phyloP scores from a whole-genome alignment of 2,797 vertebrate genomes.

The Loriculus beryllinus region DNA sequence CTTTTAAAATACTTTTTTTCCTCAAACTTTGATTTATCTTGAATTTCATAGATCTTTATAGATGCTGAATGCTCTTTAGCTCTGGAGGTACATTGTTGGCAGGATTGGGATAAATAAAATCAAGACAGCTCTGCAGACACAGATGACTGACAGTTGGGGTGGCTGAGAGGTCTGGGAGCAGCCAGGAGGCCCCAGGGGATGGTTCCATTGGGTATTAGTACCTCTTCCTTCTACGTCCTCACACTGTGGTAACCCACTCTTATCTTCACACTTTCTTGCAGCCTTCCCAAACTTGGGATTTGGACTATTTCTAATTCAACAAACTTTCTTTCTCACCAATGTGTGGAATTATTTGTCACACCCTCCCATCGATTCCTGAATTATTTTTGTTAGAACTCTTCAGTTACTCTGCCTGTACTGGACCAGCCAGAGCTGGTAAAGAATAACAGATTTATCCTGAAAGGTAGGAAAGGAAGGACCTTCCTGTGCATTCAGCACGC shows the following conservation, averaged over 20 bases:
- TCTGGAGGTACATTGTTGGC: background rate
- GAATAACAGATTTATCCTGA: background rate
- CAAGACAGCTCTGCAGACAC: background rate
- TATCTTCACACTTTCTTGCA: background rate
- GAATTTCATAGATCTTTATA: background rate
- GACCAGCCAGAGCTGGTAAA: background rate
- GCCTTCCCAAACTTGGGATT: background rate
- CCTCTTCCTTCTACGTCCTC: background rate
- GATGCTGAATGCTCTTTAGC: background rate
- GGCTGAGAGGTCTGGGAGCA: background rate
- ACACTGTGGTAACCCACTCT: accelerated
- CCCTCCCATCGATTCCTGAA: background rate
- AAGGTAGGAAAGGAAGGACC: background rate
- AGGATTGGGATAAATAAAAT: background rate
- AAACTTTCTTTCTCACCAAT: background rate
- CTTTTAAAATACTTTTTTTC: background rate
- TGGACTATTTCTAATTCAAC: background rate
- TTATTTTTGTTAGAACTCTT: background rate
- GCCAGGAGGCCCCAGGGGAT: background rate
- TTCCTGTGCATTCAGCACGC: background rate
- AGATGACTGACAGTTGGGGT: accelerated
- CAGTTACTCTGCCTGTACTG: background rate
- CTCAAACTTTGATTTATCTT: background rate
- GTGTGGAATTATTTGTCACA: background rate
- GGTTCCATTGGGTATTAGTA: background rate